Percentiles rank a stretch among this genome's conserved stretches.
phyloP scores from a whole-genome alignment of 35 echinoderm and acorn worm species.

The Lytechinus variegatus region DNA sequence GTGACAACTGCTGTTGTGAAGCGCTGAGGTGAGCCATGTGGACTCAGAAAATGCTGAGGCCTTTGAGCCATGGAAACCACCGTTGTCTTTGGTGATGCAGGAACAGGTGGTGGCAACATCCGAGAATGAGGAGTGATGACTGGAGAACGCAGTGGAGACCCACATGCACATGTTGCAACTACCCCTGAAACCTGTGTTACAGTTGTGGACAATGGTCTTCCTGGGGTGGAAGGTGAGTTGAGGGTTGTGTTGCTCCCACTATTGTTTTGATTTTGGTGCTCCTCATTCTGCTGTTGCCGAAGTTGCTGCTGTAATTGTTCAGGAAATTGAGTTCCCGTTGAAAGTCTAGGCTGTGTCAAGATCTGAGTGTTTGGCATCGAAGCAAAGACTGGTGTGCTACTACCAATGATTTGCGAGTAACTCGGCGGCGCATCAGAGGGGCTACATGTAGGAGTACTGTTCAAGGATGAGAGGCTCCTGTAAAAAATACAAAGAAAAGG shows the following conservation, averaged over 20 bases:
- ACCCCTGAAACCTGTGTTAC: conserved; percentile 17
- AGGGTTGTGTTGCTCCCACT: conserved; percentile 27
- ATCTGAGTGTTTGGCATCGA: conserved; percentile 40
- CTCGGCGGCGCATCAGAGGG: conserved; percentile 40
- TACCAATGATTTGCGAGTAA: conserved; percentile 32
- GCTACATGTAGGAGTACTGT: conserved; percentile 38
- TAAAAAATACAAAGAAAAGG: not conserved
- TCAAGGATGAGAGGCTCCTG: conserved; percentile 30
- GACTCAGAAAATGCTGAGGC: conserved; percentile 39
- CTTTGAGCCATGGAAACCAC: conserved; percentile 30
- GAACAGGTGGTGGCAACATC: conserved; percentile 34
- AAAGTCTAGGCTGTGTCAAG: conserved; percentile 16
- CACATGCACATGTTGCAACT: conserved; percentile 41
- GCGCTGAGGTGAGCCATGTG: conserved; percentile 26
- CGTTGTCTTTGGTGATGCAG: conserved; percentile 33
- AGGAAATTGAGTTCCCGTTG: conserved; percentile 15
- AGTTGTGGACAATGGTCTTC: not conserved
- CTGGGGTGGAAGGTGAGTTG: conserved; percentile 44
- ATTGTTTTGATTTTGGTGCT: conserved; percentile 41
- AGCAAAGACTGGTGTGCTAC: not conserved
- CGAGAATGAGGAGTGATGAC: not conserved
- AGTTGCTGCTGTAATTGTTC: conserved; percentile 15
- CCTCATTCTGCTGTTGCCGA: not conserved
- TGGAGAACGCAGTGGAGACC: conserved; percentile 33
- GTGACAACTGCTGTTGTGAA: conserved; percentile 36